Evolutionary conservation across 2,888 invertebrate species (phyloP).

Genomic region (Caenorhabditis angaria): DNA sequence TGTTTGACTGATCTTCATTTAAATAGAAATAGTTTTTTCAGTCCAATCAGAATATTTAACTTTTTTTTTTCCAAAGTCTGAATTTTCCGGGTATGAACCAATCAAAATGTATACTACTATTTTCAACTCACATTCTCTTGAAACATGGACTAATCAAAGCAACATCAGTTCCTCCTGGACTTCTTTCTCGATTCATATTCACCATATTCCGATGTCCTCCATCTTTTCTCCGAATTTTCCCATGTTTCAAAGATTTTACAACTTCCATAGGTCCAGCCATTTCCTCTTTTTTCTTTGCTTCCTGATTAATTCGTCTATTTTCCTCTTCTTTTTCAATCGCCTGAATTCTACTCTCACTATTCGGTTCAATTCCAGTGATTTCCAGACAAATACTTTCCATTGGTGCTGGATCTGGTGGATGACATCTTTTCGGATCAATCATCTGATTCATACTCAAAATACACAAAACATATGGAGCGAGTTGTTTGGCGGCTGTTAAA

Average conservation of each 20-base stretch:
- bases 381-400: constrained; percentile 72
- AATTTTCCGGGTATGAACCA: too few relatives aligned
- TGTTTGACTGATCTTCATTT: neutral
- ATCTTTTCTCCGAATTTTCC: constrained; percentile 46
- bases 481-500: constrained; percentile 48
- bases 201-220: constrained; percentile 38
- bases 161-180: constrained; percentile 60
- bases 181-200: constrained; percentile 53
- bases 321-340: constrained; percentile 61
- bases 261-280: constrained; percentile 30
- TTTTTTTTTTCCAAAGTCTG: too few relatives aligned
- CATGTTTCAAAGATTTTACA: constrained; percentile 52
- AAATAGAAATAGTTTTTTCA: neutral
- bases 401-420: constrained; percentile 66
- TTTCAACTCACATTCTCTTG: constrained; percentile 31
- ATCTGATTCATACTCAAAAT: constrained; percentile 56
- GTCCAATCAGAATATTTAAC: neutral
- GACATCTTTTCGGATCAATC: constrained; percentile 57
- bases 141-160: constrained; percentile 52
- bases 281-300: constrained; percentile 50
- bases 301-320: constrained; percentile 43
- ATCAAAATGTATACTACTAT: too few relatives aligned
- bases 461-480: constrained; percentile 52
- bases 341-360: constrained; percentile 65
- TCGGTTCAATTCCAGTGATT: constrained; percentile 73